phyloP scores from a whole-genome alignment of 2,888 invertebrate species.

The Leucophenga maculata region DNA sequence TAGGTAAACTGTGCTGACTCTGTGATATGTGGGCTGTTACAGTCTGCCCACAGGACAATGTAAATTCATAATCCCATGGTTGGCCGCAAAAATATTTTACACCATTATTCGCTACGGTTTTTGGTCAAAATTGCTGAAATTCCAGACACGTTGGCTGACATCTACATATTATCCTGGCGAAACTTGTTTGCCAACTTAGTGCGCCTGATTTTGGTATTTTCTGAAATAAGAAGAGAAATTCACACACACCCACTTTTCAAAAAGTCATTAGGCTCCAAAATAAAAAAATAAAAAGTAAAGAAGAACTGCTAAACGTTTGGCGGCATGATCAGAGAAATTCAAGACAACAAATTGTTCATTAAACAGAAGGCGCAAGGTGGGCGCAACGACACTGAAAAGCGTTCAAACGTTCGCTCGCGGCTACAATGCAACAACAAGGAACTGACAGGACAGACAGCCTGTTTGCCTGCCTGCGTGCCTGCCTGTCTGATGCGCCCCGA shows the following conservation, averaged over 20 bases:
- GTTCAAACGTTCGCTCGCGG: conserved; percentile 14
- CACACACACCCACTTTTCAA: conserved; percentile 56
- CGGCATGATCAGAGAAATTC: conserved; percentile 56
- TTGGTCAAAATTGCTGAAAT: neutral
- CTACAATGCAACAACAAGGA: conserved; percentile 6
- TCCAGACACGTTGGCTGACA: conserved; percentile 14
- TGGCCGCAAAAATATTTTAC: conserved; percentile 45
- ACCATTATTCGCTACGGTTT: conserved; percentile 17
- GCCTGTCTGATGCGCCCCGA: conserved; percentile 36
- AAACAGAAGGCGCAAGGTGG: conserved; percentile 63
- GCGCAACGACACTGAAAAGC: conserved; percentile 43
- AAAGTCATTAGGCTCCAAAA: conserved; percentile 51
- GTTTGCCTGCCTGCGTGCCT: neutral
- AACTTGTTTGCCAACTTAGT: conserved; percentile 6
- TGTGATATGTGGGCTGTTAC: conserved; percentile 3
- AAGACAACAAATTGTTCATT: conserved; percentile 63
- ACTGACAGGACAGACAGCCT: neutral
- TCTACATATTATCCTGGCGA: neutral
- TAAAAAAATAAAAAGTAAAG: conserved; percentile 26
- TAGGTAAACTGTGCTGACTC: neutral
- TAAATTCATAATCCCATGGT: conserved; percentile 53
- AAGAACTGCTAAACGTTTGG: conserved; percentile 58
- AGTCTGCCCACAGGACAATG: conserved; percentile 50
- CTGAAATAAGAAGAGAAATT: neutral
- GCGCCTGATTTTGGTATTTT: no score